Evolutionary conservation across 2,888 invertebrate species (phyloP), one percentile per base, ranked within the genome.

Genomic region (Folsomia manolachei): DNA sequence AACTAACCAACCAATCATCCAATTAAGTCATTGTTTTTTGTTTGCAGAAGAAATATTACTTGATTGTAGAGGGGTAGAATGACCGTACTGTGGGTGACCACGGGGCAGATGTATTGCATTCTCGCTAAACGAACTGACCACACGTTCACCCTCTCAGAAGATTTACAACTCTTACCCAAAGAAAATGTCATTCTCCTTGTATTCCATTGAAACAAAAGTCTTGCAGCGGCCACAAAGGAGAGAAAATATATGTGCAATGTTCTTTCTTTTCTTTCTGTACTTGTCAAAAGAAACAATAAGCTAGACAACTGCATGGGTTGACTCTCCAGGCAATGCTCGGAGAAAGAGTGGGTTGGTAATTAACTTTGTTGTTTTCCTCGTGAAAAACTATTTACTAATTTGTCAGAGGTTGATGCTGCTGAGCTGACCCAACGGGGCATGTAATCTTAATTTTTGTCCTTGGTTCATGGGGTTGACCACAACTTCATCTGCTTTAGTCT

Each of bases 361-460:
- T 64, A 64, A 64, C 64, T 19, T 26, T 27, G 25, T 64, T 64
- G 26, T 26, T 64, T 62, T 27, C 23, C n/a, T 64, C 27, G 4
- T 64, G 19, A 24, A 62, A 62, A 24, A 14, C 24, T 23, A 62
- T 62, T 62, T 24, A 62, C 62, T 62, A 62, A 62, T 64, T 64
- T 64, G 64, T 64, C 27, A 26, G n/a, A 27, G 19, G 26, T 25
- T 27, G 26, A 18, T 2, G n/a, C 64, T 62, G 14, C n/a, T n/a
- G n/a, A n/a, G n/a, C n/a, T n/a, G 14, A 39, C 39, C 7, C 39
- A 39, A 39, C 39, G 39, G 39, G 39, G 39, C 39, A 9, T 39
- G 39, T 39, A 39, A 39, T n/a, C n/a, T n/a, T n/a, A n/a, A n/a
- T n/a, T n/a, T n/a, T n/a, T n/a, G n/a, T n/a, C n/a, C n/a, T n/a